Evolutionary conservation across 2,888 invertebrate species (phyloP).

Genomic region (Parelbella ahira): DNA sequence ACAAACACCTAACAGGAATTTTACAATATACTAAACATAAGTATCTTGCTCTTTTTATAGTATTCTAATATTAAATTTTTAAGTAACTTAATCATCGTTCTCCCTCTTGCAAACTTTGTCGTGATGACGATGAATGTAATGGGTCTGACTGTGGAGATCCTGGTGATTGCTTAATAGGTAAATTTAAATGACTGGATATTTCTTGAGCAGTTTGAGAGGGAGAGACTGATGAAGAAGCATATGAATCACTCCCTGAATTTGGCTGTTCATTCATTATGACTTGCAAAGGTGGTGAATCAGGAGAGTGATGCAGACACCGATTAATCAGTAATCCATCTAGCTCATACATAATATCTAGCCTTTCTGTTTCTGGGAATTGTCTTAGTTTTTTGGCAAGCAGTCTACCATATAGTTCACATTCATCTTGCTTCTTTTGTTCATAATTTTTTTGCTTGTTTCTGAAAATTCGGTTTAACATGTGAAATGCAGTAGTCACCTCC

Average conservation of each 20-base stretch:
- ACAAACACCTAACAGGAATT: too few relatives aligned
- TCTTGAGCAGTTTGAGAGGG: slow-evolving; percentile 1
- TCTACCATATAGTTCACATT: slow-evolving; percentile 18
- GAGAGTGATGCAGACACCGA: slow-evolving; percentile 2
- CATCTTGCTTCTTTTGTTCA: slow-evolving; percentile 11
- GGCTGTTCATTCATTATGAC: slow-evolving; percentile 5
- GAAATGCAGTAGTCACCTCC: slow-evolving; percentile 18
- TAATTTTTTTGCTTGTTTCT: slow-evolving; percentile 12
- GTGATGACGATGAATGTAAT: slow-evolving; percentile 11
- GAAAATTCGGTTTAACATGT: slow-evolving; percentile 17
- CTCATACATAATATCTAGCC: slow-evolving; percentile 20
- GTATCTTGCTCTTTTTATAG: too few relatives aligned
- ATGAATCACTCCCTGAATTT: slow-evolving; percentile 15
- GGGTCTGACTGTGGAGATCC: slow-evolving; percentile 14
- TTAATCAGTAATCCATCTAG: slow-evolving; percentile 17
- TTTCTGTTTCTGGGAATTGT: slow-evolving; percentile 15
- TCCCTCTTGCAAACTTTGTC: slow-evolving; percentile 5
- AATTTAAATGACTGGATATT: neutral
- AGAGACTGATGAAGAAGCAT: slow-evolving; percentile 7
- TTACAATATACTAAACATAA: too few relatives aligned
- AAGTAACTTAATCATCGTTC: neutral
- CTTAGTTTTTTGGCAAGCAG: slow-evolving; percentile 18
- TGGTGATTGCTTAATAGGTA: neutral
- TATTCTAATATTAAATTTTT: too few relatives aligned
- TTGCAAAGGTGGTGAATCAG: slow-evolving; percentile 13